Evolutionary conservation across 2,113 vertebrate species (phyloP).

Genomic region (Esox niger): DNA sequence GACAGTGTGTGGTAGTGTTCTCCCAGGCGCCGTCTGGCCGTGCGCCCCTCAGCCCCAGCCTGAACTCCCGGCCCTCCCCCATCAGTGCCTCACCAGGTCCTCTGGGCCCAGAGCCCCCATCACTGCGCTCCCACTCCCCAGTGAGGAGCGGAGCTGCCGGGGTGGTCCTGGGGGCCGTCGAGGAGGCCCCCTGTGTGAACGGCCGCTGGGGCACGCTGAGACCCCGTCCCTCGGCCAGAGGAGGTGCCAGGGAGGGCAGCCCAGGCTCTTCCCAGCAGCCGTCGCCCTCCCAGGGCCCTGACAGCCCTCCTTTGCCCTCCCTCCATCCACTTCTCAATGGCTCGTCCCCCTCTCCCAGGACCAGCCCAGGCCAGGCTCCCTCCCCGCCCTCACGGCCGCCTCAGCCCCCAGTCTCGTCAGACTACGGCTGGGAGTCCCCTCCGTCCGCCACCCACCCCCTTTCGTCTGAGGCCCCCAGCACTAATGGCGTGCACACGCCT

Average conservation of each 20-base stretch:
- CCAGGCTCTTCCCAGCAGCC: constrained; percentile 82
- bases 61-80: constrained; percentile 95
- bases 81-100: constrained; percentile 92
- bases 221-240: constrained; percentile 77
- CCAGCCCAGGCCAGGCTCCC: constrained; percentile 80
- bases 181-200: constrained; percentile 93
- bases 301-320: constrained; percentile 75
- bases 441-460: constrained; percentile 67
- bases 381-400: constrained; percentile 76
- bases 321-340: constrained; percentile 83
- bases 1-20: constrained; percentile 96
- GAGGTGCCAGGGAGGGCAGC: constrained; percentile 85
- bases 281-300: constrained; percentile 80
- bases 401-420: constrained; percentile 64
- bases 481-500: constrained; percentile 87
- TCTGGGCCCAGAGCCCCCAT: constrained; percentile 83
- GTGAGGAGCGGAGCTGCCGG: constrained; percentile 72
- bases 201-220: constrained; percentile 95
- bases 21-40: constrained; percentile 95
- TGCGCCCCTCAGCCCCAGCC: constrained; percentile 92
- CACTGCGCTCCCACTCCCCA: constrained; percentile 90
- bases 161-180: constrained; percentile 68
- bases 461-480: constrained; percentile 77
- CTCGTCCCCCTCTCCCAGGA: constrained; percentile 80
- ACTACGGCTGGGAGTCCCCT: constrained; percentile 85